These are phyloP conservation scores for Actenoides hombroni DNA, from an alignment of 2,113 vertebrate genomes.

Conservation along the genomic window DNA sequence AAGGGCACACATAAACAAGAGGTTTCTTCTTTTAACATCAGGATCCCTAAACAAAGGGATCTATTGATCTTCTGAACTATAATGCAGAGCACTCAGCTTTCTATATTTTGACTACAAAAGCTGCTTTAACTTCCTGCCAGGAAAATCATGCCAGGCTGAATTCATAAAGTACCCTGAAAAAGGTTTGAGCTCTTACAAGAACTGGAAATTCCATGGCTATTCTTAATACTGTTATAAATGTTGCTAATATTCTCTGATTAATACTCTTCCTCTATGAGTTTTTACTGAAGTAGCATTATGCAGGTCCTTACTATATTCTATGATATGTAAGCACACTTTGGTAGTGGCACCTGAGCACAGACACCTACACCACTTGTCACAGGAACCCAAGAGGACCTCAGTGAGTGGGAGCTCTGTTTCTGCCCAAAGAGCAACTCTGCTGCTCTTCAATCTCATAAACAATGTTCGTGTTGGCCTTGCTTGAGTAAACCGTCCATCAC, in stretches of 20 bases:
- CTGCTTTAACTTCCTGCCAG: background rate
- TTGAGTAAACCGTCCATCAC: background rate
- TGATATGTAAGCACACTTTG: background rate
- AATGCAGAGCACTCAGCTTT: slow-evolving; percentile 45
- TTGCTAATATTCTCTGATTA: background rate
- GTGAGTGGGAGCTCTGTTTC: background rate
- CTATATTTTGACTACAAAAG: slow-evolving; percentile 57
- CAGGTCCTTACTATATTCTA: background rate
- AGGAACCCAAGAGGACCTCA: background rate
- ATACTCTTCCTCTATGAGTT: background rate
- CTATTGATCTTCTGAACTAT: slow-evolving; percentile 49
- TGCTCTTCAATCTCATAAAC: background rate
- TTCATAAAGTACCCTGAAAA: background rate
- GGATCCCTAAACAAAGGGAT: slow-evolving; percentile 47
- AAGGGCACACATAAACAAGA: slow-evolving; percentile 35
- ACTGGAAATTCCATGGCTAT: background rate
- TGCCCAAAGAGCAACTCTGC: background rate
- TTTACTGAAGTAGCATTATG: background rate
- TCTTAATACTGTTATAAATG: background rate
- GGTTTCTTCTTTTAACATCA: slow-evolving; percentile 59
- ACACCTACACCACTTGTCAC: background rate
- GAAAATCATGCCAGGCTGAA: slow-evolving; percentile 12
- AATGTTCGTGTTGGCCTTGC: background rate
- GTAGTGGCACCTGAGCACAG: background rate
- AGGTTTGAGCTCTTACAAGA: background rate